Evolutionary conservation across 2,888 invertebrate species (phyloP), one percentile per base, ranked within the genome.

Genomic region (Aphidius colemani): DNA sequence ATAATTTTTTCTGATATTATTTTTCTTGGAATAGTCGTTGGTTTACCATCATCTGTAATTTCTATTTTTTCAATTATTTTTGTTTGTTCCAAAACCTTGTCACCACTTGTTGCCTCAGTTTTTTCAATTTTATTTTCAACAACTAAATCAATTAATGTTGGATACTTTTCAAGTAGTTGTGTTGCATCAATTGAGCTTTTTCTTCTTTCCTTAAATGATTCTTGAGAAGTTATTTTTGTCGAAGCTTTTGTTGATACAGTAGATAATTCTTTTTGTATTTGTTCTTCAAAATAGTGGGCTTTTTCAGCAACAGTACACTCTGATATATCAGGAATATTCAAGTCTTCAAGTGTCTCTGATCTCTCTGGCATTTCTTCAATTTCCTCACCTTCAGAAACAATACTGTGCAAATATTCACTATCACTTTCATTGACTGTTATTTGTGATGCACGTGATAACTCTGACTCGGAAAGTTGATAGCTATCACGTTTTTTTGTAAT

Each of bases 261-360:
- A 4, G 72, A 69, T 80, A 86, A 84, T 71, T 88, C 88, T 67
- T 85, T 86, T 70, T 86, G 86, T 63, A 88, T 86, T 72, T 87
- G 87, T 69, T 86, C 85, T 75, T 88, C 88, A 71, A 87, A 87
- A 63, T 86, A 86, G 66, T 85, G 84, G 60, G 87, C 87, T 66
- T 86, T 85, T 51, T 85, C 82, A 64, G 85, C 84, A 1, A 86
- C 85, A 50, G 84, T 84, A 69, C 84, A 83, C 41, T 85, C 85
- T n/a, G 85, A 86, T 6, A 86, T 83, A 70, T 86, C 86, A 0
- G 79, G 80, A 18, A 81, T 68, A 53, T 76, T 75, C 6, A 74
- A 56, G 57, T 78, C 78, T 44, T 78, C 77, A 56, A 76, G 69
- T 1, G 78, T 78, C 59, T 78, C 79, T 0, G 79, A 79, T 41